Base-by-base conservation (phyloP, 2,888 invertebrate genomes). In the Pharmacophagus antenor region DNA sequence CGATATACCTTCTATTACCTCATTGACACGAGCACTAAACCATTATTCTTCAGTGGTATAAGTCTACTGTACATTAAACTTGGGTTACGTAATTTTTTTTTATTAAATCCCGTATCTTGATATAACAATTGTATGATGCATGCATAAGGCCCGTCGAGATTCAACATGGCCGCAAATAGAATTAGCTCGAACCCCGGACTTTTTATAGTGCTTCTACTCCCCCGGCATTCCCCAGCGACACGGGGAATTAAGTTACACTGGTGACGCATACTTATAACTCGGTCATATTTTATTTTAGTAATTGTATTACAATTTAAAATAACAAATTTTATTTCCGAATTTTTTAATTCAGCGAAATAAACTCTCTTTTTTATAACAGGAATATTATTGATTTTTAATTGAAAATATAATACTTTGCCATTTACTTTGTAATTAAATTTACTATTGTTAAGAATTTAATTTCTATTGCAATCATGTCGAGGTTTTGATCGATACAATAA, bases 121-220 rank as follows among this genome's bases (percentile, higher is more conserved):
- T 17, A 6, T 42, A 1, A 17, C 15, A 17, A 42, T 42, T 4
- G 17, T 42, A 17, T 17, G 17, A 8, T 42, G 42, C 17, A 42
- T n/a, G 42, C 41, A 48, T 48, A 47, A 48, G 17, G 47, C 27
- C 20, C 21, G 8, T 25, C n/a, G 20, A 23, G 20, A 31, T 3
- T n/a, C n/a, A 44, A 21, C 37, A 7, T 31, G 15, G 50, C 59
- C 50, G 54, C 49, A 59, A 50, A 50, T 37, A 37, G 41, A 6
- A 48, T 58, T 53, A 37, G 44, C n/a, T 44, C 21, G 60, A 60
- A 50, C 31, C 55, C 60, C 37, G 46, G 22, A 44, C 41, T 25
- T 58, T 58, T 51, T 55, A 31, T 60, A 50, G 55, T 44, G 59
- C 50, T 60, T 60, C 50, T 22, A 46, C 10, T 23, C 55, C 21